A percentile compares a stretch with the other conserved stretches of the same genome.
phyloP scores from a whole-genome alignment of 2,797 vertebrate species.

The Hypotaenidia philippensis region DNA sequence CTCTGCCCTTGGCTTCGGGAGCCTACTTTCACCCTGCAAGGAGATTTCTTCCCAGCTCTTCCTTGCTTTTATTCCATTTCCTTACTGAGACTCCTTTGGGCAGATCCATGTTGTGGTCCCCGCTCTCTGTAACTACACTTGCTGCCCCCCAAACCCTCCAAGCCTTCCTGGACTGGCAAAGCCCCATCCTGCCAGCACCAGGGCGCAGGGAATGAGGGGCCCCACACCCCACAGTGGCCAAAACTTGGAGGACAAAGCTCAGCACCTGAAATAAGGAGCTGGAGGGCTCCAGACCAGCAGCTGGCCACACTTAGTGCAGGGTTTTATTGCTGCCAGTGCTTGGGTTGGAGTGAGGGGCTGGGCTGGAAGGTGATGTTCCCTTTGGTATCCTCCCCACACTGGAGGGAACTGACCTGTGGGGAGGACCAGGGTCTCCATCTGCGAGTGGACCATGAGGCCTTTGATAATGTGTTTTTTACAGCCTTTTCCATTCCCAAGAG shows the following conservation, averaged over 20 bases:
- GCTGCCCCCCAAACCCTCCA: neutral
- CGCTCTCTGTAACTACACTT: neutral
- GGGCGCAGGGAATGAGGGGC: accelerated
- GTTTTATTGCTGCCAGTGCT: neutral
- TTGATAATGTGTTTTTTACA: accelerated
- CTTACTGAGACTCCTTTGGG: neutral
- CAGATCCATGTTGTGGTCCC: too few species aligned
- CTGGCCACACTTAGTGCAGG: accelerated
- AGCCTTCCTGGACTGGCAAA: neutral
- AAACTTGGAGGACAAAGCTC: neutral
- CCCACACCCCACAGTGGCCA: neutral
- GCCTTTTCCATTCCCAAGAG: neutral
- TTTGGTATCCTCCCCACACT: neutral
- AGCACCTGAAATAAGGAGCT: neutral
- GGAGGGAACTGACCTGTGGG: neutral
- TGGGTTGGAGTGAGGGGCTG: neutral
- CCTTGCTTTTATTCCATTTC: neutral
- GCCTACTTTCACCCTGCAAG: accelerated
- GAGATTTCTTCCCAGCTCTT: neutral
- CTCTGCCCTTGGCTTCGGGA: neutral
- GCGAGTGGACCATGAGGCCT: accelerated
- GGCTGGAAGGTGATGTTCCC: neutral
- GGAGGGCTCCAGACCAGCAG: neutral
- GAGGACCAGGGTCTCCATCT: neutral
- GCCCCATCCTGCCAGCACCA: neutral